Base-by-base conservation (phyloP, 2,113 vertebrate genomes). In the Platichthys stellatus region DNA sequence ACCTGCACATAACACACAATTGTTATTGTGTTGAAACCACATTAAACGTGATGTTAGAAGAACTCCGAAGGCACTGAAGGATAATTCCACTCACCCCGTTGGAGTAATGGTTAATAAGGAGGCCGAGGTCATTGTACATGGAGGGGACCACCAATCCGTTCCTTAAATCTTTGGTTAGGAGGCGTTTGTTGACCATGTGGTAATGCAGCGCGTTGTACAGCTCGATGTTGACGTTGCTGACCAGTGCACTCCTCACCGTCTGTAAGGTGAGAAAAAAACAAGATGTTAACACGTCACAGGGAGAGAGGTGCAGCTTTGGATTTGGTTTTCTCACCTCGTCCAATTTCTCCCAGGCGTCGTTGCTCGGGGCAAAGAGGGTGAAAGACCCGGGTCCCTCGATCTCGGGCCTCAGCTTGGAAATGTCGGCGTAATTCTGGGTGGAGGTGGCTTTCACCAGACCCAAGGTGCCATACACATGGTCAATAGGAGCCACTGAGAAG, bases 171-270 rank as follows among this genome's bases (percentile, higher is more conserved):
- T 99, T 99, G 66, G 98, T 99, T 76, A 99, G 59, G 88, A 96
- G 89, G 21, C 98, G 96, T 65, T 95, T 96, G 88, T 98, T 96
- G 75, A 94, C 88, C 98, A 99, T 99, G 84, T 99, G 98, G 80
- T 96, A 97, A 71, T 96, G 98, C 56, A 99, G 95, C 80, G 97
- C 95, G 40, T 99, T 99, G 82, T 97, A 93, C 24, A 99, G 85
- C 76, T 99, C 98, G 40, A 98, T 95, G 91, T 99, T 99, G 53
- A 99, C 97, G 18, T 99, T 99, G 92, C 96, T 97, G 74, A 97
- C 90, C 90, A 99, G 90, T 47, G 96, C 96, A 56, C 73, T 86
- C 31, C 91, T 96, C 24, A 95, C 84, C 64, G 91, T 83, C 98
- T 99, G 80, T 86, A 59, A 49, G 56, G 24, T 35, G 26, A 69